phyloP scores from a whole-genome alignment of 2,797 vertebrate species.

The Enoplosus armatus region DNA sequence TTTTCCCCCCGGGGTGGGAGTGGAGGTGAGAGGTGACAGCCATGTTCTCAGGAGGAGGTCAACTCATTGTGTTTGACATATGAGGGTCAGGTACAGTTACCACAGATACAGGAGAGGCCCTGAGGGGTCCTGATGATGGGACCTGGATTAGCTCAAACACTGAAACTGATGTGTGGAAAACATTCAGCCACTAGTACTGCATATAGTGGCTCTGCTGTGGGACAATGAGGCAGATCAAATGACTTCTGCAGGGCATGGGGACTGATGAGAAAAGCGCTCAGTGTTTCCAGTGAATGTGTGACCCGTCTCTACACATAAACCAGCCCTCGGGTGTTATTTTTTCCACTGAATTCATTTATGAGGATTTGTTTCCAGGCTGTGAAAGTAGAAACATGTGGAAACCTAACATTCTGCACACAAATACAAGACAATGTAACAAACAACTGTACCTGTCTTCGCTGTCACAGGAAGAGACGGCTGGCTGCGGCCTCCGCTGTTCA shows the following conservation, averaged over 20 bases:
- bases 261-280: slow-evolving; percentile 46
- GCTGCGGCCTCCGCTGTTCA: slow-evolving; percentile 86
- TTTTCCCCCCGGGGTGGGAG: slow-evolving; percentile 32
- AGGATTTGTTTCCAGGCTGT: not conserved
- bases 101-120: slow-evolving; percentile 33
- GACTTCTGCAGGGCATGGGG: slow-evolving; percentile 41
- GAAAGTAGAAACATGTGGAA: not conserved
- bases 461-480: slow-evolving; percentile 87
- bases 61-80: slow-evolving; percentile 65
- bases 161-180: not conserved
- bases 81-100: slow-evolving; percentile 64
- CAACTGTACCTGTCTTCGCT: slow-evolving; percentile 89
- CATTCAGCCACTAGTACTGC: not conserved
- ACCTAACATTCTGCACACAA: not conserved
- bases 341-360: not conserved
- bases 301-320: slow-evolving; percentile 42
- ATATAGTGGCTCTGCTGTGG: not conserved
- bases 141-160: slow-evolving; percentile 32
- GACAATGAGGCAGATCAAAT: slow-evolving; percentile 66
- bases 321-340: not conserved
- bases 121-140: slow-evolving; percentile 29
- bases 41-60: slow-evolving; percentile 46
- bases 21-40: slow-evolving; percentile 26
- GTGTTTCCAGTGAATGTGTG: slow-evolving; percentile 47
- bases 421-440: not conserved